These are phyloP conservation scores for Lasiommata megera DNA, from an alignment of 2,888 invertebrate genomes.

Conservation along the genomic window DNA sequence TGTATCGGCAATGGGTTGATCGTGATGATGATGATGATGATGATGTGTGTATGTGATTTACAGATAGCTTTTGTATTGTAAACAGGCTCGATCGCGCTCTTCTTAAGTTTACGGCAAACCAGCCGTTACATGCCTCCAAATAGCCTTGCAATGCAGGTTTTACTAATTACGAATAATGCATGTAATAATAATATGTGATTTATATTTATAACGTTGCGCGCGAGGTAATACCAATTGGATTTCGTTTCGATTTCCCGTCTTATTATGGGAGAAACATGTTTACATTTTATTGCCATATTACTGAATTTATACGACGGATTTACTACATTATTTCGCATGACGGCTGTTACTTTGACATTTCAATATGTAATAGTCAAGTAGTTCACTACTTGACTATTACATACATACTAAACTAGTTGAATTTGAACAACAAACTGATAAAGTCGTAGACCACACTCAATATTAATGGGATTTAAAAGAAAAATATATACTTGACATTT, in stretches of 20 bases:
- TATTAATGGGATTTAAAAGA: no score
- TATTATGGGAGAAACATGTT: neutral
- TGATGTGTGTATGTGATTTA: no score
- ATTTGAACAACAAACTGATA: neutral
- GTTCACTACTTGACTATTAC: no score
- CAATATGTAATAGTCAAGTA: neutral
- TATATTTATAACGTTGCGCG: neutral
- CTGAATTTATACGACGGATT: neutral
- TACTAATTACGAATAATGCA: slow-evolving; percentile 1
- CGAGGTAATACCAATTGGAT: neutral
- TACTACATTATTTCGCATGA: slow-evolving; percentile 1
- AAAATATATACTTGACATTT: no score
- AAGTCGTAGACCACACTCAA: no score
- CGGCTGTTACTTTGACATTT: neutral
- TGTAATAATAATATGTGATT: slow-evolving; percentile 4
- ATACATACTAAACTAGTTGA: neutral
- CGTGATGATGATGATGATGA: no score
- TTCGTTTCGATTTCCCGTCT: neutral
- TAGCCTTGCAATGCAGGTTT: slow-evolving; percentile 7
- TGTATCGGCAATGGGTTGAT: no score
- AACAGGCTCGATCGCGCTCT: no score
- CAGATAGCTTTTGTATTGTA: no score
- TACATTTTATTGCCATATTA: neutral
- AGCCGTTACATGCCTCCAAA: neutral
- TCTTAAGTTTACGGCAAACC: neutral